Conservation (phyloP, 2,888 invertebrate genomes). For the Graphium colonna region DNA sequence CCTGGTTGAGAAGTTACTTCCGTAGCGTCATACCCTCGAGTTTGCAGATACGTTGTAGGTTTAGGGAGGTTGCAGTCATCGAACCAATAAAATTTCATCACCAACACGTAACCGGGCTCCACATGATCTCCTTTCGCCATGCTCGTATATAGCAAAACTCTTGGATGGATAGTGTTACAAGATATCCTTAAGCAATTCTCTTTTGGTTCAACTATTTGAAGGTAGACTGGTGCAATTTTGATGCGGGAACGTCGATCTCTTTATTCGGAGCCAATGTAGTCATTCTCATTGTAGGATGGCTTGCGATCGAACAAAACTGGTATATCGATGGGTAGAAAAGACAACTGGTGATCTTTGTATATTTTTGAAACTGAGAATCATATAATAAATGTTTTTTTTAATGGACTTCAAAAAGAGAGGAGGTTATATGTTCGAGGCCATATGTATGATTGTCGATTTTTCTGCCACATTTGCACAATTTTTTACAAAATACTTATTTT, state of each 20-base stretch:
- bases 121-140: conserved; percentile 45
- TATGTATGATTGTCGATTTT: too few species aligned
- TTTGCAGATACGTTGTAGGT: conserved; percentile 47
- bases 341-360: too few species aligned
- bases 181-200: conserved; percentile 48
- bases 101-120: conserved; percentile 54
- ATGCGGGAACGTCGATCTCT: conserved; percentile 46
- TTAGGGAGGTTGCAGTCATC: conserved; percentile 43
- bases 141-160: conserved; percentile 51
- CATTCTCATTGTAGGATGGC: conserved; percentile 41
- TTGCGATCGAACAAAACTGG: conserved; percentile 51
- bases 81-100: conserved; percentile 66
- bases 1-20: conserved; percentile 54
- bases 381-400: too few species aligned
- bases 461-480: too few species aligned
- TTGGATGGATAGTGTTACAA: conserved; percentile 51
- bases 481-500: too few species aligned
- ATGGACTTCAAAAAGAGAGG: too few species aligned
- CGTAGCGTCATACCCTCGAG: conserved; percentile 50
- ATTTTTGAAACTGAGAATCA: too few species aligned
- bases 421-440: too few species aligned
- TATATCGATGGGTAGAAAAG: conserved; percentile 57
- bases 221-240: conserved; percentile 56
- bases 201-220: conserved; percentile 62
- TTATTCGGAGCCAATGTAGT: conserved; percentile 40